These are phyloP conservation scores for Lissonota sp. DNA, from an alignment of 2,888 invertebrate genomes.

Conservation along the genomic window DNA sequence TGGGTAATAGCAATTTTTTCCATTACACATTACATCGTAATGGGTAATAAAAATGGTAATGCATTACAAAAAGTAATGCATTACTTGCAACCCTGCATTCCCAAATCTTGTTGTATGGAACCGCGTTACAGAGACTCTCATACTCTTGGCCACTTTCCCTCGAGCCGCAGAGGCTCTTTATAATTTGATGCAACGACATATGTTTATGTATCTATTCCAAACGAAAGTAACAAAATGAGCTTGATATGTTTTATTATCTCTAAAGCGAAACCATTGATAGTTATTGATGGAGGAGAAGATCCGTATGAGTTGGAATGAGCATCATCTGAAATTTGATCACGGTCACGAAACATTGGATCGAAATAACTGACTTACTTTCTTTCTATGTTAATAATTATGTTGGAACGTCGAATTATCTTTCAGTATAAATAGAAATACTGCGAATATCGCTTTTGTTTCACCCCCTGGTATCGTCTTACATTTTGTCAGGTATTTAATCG, in stretches of 20 bases:
- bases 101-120: conserved; percentile 66
- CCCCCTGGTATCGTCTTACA: not conserved
- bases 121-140: conserved; percentile 37
- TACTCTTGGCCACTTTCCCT: conserved; percentile 43
- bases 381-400: no score
- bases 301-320: no score
- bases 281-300: no score
- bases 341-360: no score
- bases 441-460: not conserved
- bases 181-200: conserved; percentile 3
- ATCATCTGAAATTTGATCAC: not conserved
- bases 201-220: conserved; percentile 67
- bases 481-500: not conserved
- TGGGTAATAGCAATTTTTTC: no score
- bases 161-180: not conserved
- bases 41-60: no score
- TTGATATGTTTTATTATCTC: not conserved
- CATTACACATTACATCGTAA: no score
- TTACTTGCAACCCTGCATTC: no score
- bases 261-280: no score
- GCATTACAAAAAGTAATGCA: no score
- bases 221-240: conserved; percentile 41
- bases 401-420: no score
- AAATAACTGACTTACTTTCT: no score
- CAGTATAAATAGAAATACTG: not conserved